Evolutionary conservation across 2,888 invertebrate genomes (phyloP).

Genomic region (Trichopria drosophilae): DNA sequence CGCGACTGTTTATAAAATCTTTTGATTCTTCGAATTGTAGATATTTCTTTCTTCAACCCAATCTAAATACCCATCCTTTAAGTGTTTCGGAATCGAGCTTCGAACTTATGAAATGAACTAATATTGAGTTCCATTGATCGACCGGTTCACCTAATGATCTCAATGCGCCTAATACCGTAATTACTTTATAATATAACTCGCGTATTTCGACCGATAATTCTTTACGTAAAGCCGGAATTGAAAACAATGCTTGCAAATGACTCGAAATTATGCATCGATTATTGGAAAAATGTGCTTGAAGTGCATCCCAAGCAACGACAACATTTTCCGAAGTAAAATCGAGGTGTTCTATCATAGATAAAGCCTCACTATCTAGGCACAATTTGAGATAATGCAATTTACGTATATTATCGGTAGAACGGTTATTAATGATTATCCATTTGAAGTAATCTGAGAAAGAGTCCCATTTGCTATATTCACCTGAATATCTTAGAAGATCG

Average conservation of each 20-base stretch:
- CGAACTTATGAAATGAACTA: neutral
- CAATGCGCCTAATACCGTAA: too few relatives aligned
- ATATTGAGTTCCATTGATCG: too few relatives aligned
- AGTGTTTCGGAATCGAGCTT: neutral
- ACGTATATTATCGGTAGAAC: neutral
- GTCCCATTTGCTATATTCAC: neutral
- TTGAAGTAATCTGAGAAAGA: constrained; percentile 2
- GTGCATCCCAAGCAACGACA: neutral
- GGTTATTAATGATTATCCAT: neutral
- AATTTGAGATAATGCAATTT: constrained; percentile 3
- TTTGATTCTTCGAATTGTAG: too few relatives aligned
- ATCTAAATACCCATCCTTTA: too few relatives aligned
- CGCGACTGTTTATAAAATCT: too few relatives aligned
- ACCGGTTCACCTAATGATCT: too few relatives aligned
- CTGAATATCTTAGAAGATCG: too few relatives aligned
- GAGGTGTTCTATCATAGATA: neutral
- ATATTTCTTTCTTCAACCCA: too few relatives aligned
- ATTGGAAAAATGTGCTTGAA: neutral
- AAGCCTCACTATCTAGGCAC: neutral
- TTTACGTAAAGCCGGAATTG: too few relatives aligned
- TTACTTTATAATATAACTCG: too few relatives aligned
- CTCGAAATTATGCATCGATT: too few relatives aligned
- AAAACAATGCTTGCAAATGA: too few relatives aligned
- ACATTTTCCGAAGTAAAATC: neutral
- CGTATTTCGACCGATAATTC: neutral